Evolutionary conservation across 2,113 vertebrate genomes (phyloP).

Genomic region (Sterrhoptilus dennistouni): DNA sequence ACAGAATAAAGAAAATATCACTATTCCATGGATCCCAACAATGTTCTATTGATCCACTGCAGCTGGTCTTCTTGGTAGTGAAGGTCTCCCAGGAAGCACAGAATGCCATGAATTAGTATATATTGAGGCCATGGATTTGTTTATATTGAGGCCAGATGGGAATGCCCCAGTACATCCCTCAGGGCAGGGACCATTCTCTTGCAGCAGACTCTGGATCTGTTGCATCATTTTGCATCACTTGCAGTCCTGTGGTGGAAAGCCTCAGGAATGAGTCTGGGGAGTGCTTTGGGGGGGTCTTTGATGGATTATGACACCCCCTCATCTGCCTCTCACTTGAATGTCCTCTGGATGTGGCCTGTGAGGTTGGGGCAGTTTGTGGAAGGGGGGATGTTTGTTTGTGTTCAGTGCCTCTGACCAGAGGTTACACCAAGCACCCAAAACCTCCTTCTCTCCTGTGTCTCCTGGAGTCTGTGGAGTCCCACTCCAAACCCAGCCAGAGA

Average conservation of each 20-base stretch:
- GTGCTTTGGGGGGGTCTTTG: background rate
- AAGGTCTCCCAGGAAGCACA: accelerated
- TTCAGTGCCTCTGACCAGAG: background rate
- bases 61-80: background rate
- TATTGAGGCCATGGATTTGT: background rate
- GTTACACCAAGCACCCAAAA: accelerated
- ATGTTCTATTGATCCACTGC: background rate
- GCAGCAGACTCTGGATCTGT: background rate
- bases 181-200: background rate
- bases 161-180: background rate
- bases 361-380: background rate
- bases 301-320: background rate
- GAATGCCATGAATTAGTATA: background rate
- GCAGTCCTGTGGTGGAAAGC: background rate
- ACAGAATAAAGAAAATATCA: background rate
- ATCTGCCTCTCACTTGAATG: background rate
- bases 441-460: background rate
- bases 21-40: background rate
- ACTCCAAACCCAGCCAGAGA: background rate
- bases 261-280: background rate
- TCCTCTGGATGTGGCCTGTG: background rate
- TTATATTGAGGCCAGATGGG: background rate
- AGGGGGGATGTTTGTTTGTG: background rate
- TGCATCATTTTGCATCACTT: background rate
- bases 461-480: background rate